Evolutionary conservation across 2,888 invertebrate genomes (phyloP).

Genomic region (Agonopterix heracliana): DNA sequence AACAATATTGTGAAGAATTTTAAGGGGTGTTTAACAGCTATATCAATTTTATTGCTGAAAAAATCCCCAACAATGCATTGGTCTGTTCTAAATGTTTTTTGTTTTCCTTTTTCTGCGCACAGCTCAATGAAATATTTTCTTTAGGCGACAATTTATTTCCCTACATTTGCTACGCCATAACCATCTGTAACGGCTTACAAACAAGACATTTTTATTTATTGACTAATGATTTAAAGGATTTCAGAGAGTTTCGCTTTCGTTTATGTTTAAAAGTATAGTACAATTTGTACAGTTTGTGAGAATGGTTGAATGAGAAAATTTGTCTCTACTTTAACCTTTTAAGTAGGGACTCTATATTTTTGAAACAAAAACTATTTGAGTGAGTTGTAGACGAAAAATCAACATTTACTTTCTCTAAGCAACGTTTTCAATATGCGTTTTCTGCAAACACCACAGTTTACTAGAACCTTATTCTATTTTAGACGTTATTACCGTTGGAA

Average conservation of each 20-base stretch:
- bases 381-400: neutral
- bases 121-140: constrained; percentile 5
- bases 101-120: constrained; percentile 4
- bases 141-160: constrained; percentile 11
- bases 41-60: neutral
- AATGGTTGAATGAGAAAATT: neutral
- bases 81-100: constrained; percentile 10
- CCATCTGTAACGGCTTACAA: constrained; percentile 12
- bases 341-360: neutral
- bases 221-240: constrained; percentile 7
- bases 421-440: neutral
- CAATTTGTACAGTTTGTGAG: neutral
- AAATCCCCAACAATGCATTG: constrained; percentile 7
- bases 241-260: neutral
- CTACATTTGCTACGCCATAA: constrained; percentile 8
- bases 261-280: neutral
- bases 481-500: neutral
- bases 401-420: neutral
- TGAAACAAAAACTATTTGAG: neutral
- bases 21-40: neutral
- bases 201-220: constrained; percentile 11
- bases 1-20: neutral
- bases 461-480: neutral
- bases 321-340: neutral
- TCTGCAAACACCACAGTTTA: neutral